phyloP scores from a whole-genome alignment of 2,797 vertebrate genomes.

The Parotocinclus haroldoi region DNA sequence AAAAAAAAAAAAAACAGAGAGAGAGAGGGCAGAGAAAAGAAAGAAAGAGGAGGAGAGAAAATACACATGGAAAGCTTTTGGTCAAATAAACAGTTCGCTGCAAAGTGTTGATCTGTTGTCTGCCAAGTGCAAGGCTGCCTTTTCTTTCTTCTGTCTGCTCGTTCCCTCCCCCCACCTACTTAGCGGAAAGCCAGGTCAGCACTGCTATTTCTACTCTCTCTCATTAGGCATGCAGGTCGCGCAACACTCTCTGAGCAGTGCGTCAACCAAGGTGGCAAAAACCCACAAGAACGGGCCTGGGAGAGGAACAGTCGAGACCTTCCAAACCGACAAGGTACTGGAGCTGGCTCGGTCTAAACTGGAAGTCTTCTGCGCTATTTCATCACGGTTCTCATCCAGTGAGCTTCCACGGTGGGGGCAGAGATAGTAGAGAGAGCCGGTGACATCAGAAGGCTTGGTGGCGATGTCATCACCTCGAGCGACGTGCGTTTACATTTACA shows the following conservation, averaged over 20 bases:
- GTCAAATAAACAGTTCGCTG: constrained; percentile 61
- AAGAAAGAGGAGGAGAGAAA: constrained; percentile 31
- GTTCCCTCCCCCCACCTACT: constrained; percentile 53
- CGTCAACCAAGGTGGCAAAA: no score
- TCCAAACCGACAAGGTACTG: no score
- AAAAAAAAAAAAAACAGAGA: constrained; percentile 12
- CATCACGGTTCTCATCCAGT: neutral
- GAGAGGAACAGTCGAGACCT: no score
- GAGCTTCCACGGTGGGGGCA: no score
- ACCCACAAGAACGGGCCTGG: no score
- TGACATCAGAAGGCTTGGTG: no score
- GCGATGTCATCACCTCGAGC: no score
- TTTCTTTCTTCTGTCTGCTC: constrained; percentile 50
- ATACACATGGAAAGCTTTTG: constrained; percentile 57
- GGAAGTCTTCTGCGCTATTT: neutral
- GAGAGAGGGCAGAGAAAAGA: constrained; percentile 21
- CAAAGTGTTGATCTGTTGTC: constrained; percentile 61
- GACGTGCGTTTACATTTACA: no score
- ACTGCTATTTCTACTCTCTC: constrained; percentile 66
- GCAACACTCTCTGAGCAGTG: constrained; percentile 49
- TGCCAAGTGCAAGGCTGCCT: constrained; percentile 42
- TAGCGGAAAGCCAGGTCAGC: constrained; percentile 65
- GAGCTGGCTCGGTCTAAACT: no score
- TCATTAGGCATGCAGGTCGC: constrained; percentile 65
- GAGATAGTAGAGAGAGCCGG: no score